Percentiles rank a stretch among this genome's conserved stretches.
phyloP scores from a whole-genome alignment of 2,113 vertebrate genomes.

The Toxostoma redivivum region DNA sequence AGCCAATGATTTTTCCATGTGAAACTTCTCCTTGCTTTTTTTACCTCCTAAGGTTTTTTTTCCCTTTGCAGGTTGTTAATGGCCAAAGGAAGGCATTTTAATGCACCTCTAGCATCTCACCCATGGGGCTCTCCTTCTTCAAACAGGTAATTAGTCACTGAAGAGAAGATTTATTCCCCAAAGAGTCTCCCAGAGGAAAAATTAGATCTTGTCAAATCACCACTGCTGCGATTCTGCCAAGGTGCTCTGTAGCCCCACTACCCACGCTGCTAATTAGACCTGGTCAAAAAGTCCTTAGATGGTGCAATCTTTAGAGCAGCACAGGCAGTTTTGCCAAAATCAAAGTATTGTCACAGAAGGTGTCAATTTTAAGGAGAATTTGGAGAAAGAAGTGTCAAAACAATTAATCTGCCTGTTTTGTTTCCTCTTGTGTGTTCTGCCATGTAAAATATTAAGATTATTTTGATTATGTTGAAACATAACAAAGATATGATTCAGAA shows the following conservation, averaged over 20 bases:
- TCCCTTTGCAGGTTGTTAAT: neutral
- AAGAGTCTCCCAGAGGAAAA: neutral
- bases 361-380: neutral
- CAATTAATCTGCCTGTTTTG: neutral
- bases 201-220: neutral
- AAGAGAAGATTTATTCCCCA: neutral
- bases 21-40: neutral
- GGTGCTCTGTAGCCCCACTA: neutral
- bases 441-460: neutral
- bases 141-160: neutral
- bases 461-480: neutral
- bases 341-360: neutral
- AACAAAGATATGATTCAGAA: slow-evolving; percentile 8
- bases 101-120: neutral
- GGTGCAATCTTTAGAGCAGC: neutral
- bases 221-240: neutral
- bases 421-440: neutral
- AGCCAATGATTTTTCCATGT: neutral
- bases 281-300: neutral
- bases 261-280: neutral
- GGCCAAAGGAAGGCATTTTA: neutral
- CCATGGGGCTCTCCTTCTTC: neutral
- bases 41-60: neutral
- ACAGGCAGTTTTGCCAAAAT: neutral
- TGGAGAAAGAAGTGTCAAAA: slow-evolving; percentile 16